Conservation (phyloP, 2,888 invertebrate genomes). For the Leucoma salicis region DNA sequence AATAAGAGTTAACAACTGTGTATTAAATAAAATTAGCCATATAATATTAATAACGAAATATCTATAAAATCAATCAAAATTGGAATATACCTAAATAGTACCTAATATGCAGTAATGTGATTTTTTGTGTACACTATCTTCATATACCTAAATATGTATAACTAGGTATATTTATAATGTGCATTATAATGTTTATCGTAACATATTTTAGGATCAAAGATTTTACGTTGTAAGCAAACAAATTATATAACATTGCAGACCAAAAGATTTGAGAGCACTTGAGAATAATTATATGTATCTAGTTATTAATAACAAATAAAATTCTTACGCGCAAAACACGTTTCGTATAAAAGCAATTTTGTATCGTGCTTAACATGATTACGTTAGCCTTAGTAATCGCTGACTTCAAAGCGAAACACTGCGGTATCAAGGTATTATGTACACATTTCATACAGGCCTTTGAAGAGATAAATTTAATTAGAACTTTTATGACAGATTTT, state of each 20-base stretch:
- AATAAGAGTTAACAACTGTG: no score
- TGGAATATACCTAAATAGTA: no score
- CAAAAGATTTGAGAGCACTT: not conserved
- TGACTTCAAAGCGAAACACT: constrained; percentile 15
- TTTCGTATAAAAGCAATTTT: constrained; percentile 1
- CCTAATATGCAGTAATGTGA: no score
- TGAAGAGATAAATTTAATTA: constrained; percentile 25
- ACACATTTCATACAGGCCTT: constrained; percentile 7
- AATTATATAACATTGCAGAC: not conserved
- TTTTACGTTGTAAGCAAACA: not conserved
- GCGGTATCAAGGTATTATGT: constrained; percentile 2
- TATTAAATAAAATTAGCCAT: no score
- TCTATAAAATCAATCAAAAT: no score
- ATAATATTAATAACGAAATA: no score
- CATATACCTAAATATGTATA: no score
- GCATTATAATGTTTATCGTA: constrained; percentile 1
- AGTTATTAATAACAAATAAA: not conserved
- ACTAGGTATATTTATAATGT: no score
- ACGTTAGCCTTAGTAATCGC: constrained; percentile 6
- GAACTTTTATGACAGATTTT: constrained; percentile 11
- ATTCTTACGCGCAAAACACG: not conserved
- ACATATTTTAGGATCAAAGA: constrained; percentile 2
- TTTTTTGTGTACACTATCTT: no score
- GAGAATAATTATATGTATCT: not conserved
- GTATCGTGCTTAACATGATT: constrained; percentile 18